Percentiles rank a stretch among this genome's conserved stretches.
Evolutionary conservation across 1,140 invertebrate genomes (phyloP).

Genomic region (Rhagoletis zephyria): DNA sequence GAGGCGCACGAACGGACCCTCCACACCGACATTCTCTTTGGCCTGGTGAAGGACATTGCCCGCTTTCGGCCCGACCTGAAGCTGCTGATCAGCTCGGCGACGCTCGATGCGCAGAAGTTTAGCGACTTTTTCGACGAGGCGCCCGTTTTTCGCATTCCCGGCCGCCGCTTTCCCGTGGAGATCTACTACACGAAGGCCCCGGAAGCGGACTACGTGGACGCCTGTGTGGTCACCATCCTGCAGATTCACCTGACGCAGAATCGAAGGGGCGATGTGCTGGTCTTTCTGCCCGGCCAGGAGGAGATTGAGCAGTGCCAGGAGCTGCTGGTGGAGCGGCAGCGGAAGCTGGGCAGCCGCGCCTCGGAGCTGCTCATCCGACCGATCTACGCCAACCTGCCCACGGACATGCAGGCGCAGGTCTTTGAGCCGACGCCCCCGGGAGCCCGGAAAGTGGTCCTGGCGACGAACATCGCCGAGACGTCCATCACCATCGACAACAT

Average conservation of each 20-base stretch:
- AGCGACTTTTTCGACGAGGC: slow-evolving; percentile 90
- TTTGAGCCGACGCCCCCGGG: slow-evolving; percentile 80
- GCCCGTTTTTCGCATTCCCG: slow-evolving; percentile 92
- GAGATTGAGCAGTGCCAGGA: slow-evolving; percentile 91
- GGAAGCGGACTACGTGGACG: slow-evolving; percentile 90
- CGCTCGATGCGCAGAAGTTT: slow-evolving; percentile 95
- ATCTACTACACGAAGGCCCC: slow-evolving; percentile 83
- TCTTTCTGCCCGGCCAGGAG: slow-evolving; percentile 98
- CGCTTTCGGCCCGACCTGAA: slow-evolving; percentile 81
- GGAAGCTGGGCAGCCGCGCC: neutral
- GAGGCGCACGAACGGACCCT: slow-evolving; percentile 98
- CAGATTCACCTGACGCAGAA: slow-evolving; percentile 90
- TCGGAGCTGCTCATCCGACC: slow-evolving; percentile 83
- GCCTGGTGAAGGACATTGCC: slow-evolving; percentile 86
- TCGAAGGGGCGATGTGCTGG: slow-evolving; percentile 92
- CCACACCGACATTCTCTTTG: slow-evolving; percentile 93
- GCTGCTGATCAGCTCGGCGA: slow-evolving; percentile 93
- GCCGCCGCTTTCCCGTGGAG: slow-evolving; percentile 88
- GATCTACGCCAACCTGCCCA: slow-evolving; percentile 86
- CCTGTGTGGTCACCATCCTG: slow-evolving; percentile 94
- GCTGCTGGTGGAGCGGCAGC: slow-evolving; percentile 84
- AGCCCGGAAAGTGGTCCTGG: slow-evolving; percentile 89
- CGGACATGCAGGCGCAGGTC: slow-evolving; percentile 85
- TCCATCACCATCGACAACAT: slow-evolving; percentile 96
- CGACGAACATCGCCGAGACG: slow-evolving; percentile 98